Conservation (phyloP, 2,797 vertebrate species). For the Neostethus bicornis region DNA sequence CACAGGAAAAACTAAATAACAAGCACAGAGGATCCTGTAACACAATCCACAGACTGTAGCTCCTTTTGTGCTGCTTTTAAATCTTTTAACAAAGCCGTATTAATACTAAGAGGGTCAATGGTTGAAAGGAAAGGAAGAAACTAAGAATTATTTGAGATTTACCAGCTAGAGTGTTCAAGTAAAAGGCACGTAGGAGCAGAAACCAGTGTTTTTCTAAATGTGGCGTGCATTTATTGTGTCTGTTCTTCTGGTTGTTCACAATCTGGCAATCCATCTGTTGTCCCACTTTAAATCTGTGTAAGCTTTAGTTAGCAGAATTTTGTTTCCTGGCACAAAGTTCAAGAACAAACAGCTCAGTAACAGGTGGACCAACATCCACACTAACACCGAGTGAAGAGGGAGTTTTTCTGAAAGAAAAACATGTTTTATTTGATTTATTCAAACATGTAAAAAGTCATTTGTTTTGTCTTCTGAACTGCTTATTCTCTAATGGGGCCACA, state of each 20-base stretch:
- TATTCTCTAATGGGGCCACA: too few species aligned
- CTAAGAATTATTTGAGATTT: not conserved
- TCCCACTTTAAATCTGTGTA: conserved; percentile 40
- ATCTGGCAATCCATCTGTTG: conserved; percentile 35
- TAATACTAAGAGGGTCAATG: conserved; percentile 44
- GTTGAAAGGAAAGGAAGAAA: conserved; percentile 8
- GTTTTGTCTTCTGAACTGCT: too few species aligned
- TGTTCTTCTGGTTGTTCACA: conserved; percentile 19
- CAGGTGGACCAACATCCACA: conserved; percentile 9
- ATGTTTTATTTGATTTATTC: conserved; percentile 6
- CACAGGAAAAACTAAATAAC: conserved; percentile 22
- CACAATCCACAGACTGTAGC: conserved; percentile 34
- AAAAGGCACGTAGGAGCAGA: not conserved
- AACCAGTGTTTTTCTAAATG: not conserved
- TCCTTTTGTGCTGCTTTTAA: conserved; percentile 40
- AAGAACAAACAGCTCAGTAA: conserved; percentile 5
- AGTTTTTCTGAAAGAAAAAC: conserved; percentile 16
- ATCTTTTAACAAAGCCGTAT: conserved; percentile 49
- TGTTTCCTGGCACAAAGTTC: conserved; percentile 23
- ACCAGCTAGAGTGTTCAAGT: conserved; percentile 1
- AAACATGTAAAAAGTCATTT: conserved; percentile 18
- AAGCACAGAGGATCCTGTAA: conserved; percentile 10
- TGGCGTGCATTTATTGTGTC: not conserved
- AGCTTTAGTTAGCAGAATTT: conserved; percentile 20
- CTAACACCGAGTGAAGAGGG: conserved; percentile 14